phyloP scores from a whole-genome alignment of 2,888 invertebrate genomes.

The Pandemis cinnamomeana region DNA sequence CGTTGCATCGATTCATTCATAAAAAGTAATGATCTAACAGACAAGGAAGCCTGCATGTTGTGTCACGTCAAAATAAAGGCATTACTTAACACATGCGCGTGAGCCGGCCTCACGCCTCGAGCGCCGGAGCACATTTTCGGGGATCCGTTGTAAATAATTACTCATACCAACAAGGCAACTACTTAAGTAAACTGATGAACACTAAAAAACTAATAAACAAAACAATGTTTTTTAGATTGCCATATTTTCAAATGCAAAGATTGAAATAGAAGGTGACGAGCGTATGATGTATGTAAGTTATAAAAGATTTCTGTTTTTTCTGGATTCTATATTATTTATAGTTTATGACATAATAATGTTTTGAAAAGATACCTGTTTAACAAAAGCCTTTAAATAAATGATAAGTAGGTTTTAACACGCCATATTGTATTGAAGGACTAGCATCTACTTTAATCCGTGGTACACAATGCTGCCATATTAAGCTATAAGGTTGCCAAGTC shows the following conservation, averaged over 20 bases:
- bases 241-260: not conserved
- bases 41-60: conserved; percentile 61
- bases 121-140: conserved; percentile 41
- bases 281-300: not conserved
- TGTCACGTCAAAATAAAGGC: conserved; percentile 61
- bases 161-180: too few relatives aligned
- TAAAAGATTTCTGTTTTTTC: not conserved
- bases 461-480: conserved; percentile 25
- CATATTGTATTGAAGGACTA: conserved; percentile 19
- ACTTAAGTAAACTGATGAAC: too few relatives aligned
- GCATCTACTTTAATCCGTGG: conserved; percentile 15
- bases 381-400: not conserved
- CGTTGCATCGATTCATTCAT: conserved; percentile 52
- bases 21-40: conserved; percentile 49
- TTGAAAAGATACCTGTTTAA: not conserved
- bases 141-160: conserved; percentile 18
- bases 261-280: not conserved
- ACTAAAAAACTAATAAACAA: too few relatives aligned
- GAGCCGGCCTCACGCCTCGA: conserved; percentile 56
- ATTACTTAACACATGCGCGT: conserved; percentile 60
- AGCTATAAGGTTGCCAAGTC: conserved; percentile 26
- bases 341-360: not conserved
- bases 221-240: not conserved
- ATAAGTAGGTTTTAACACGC: conserved; percentile 9
- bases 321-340: not conserved